Conservation (phyloP, 2,888 invertebrate genomes). For the Noctuana brunneofusca region DNA sequence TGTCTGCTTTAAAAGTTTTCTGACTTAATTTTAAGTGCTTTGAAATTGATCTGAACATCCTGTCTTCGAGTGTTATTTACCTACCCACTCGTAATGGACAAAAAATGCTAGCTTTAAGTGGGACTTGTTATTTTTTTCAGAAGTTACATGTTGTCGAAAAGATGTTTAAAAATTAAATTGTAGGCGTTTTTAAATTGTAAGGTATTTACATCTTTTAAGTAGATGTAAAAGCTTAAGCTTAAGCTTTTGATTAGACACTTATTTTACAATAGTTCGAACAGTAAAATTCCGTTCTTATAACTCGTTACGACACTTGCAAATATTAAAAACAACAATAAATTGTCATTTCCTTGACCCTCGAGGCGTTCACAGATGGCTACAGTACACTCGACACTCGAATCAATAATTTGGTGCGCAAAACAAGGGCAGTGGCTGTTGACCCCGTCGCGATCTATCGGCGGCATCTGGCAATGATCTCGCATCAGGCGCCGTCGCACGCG, state of each 20-base stretch:
- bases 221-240: too few relatives aligned
- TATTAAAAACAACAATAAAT: constrained; percentile 43
- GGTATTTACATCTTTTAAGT: too few relatives aligned
- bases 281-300: neutral
- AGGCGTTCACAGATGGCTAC: constrained; percentile 48
- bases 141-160: too few relatives aligned
- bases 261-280: too few relatives aligned
- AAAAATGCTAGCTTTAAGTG: constrained; percentile 3
- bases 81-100: too few relatives aligned
- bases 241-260: too few relatives aligned
- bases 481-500: constrained; percentile 57
- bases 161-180: neutral
- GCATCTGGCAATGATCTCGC: constrained; percentile 80
- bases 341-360: constrained; percentile 60
- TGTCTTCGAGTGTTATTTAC: neutral
- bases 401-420: constrained; percentile 76
- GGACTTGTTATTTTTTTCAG: neutral
- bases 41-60: neutral
- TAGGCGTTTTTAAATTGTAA: too few relatives aligned
- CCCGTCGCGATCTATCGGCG: constrained; percentile 77
- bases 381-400: constrained; percentile 45
- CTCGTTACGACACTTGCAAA: constrained; percentile 3
- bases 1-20: neutral
- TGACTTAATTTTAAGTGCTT: neutral
- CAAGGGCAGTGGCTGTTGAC: constrained; percentile 81